These are phyloP conservation scores for Apodemia mormo DNA, from an alignment of 2,888 invertebrate genomes.

Conservation along the genomic window DNA sequence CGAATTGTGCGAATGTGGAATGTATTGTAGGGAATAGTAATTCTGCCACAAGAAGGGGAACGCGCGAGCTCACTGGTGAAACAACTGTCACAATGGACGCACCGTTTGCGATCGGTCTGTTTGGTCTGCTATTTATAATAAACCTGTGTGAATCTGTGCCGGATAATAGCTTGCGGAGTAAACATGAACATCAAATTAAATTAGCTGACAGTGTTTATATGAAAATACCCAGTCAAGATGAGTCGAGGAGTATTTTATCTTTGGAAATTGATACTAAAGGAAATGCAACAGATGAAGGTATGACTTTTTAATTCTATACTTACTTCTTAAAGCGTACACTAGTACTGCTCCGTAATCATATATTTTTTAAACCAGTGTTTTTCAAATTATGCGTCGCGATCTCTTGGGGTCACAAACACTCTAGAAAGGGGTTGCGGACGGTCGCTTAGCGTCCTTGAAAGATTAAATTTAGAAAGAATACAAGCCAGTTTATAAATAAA, in stretches of 20 bases:
- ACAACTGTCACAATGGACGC: constrained; percentile 61
- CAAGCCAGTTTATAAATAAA: too few relatives aligned
- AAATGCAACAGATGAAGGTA: constrained; percentile 53
- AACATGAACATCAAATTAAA: constrained; percentile 49
- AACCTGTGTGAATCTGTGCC: constrained; percentile 38
- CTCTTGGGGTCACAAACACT: too few relatives aligned
- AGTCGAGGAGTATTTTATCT: constrained; percentile 54
- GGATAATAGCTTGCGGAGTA: constrained; percentile 29
- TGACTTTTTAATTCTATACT: constrained; percentile 20
- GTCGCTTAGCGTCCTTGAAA: too few relatives aligned
- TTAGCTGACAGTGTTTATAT: constrained; percentile 61
- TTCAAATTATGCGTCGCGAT: too few relatives aligned
- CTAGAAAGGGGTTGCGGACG: too few relatives aligned
- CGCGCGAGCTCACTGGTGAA: constrained; percentile 44
- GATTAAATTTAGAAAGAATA: too few relatives aligned
- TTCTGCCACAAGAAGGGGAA: constrained; percentile 42
- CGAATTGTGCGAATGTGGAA: constrained; percentile 25
- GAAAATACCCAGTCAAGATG: constrained; percentile 50
- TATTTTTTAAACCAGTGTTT: too few relatives aligned
- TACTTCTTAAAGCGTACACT: too few relatives aligned
- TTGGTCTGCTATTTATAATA: constrained; percentile 30
- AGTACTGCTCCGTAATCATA: too few relatives aligned
- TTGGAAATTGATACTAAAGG: constrained; percentile 57
- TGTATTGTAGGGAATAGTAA: constrained; percentile 30
- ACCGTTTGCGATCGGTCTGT: constrained; percentile 44